Evolutionary conservation across 2,797 vertebrate species (phyloP).

Genomic region (Tauraco hartlaubi): DNA sequence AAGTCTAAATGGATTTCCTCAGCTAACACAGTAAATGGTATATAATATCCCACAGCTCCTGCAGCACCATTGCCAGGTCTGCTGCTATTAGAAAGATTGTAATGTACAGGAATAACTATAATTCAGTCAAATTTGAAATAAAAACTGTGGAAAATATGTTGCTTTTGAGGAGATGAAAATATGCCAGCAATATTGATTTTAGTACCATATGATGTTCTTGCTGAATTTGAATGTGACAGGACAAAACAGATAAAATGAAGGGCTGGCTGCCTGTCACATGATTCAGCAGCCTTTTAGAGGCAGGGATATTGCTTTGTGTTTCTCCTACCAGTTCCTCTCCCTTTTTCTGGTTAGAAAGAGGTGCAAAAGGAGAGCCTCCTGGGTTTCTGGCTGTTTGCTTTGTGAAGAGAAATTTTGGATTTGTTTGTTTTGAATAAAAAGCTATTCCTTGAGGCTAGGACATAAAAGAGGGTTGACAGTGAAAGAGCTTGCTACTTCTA

Average conservation of each 20-base stretch:
- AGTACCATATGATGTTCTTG: conserved; percentile 11
- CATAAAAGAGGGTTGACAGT: background rate
- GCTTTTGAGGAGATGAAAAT: conserved; percentile 30
- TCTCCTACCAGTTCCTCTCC: background rate
- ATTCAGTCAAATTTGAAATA: conserved; percentile 2
- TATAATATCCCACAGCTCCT: background rate
- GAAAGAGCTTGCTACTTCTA: background rate
- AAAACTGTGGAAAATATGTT: conserved; percentile 41
- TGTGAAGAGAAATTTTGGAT: background rate
- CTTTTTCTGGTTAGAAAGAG: background rate
- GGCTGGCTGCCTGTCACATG: conserved; percentile 7
- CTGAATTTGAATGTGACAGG: conserved; percentile 28
- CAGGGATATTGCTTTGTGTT: background rate
- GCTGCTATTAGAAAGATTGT: background rate
- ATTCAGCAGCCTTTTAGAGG: background rate
- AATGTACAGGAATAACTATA: background rate
- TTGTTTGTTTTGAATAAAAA: conserved; percentile 10
- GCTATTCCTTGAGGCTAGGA: conserved; percentile 3
- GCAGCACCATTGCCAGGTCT: background rate
- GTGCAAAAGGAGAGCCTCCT: background rate
- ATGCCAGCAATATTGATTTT: conserved; percentile 18
- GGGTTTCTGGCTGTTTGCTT: background rate
- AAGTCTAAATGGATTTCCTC: conserved; percentile 30
- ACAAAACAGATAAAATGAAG: background rate
- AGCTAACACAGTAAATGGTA: background rate